Percentiles rank a stretch among this genome's conserved stretches.
phyloP scores from a whole-genome alignment of 2,113 vertebrate genomes.

The Poicephalus meyeri region DNA sequence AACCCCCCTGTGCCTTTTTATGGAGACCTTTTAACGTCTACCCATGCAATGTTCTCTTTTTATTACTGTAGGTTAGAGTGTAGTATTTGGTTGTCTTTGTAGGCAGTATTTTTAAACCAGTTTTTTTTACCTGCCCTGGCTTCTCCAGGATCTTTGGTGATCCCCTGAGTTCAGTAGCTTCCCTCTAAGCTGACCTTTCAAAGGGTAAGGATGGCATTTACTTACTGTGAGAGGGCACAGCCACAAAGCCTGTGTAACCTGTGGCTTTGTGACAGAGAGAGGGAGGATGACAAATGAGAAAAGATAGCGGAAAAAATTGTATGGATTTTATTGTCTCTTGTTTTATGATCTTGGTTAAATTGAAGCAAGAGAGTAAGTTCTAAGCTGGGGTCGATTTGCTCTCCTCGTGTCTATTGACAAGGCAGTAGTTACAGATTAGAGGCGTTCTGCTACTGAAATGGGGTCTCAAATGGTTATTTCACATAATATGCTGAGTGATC shows the following conservation, averaged over 20 bases:
- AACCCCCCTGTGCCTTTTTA: conserved; percentile 53
- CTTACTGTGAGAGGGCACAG: not conserved
- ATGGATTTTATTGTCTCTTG: not conserved
- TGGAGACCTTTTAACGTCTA: not conserved
- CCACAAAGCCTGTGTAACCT: not conserved
- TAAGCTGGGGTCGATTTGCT: not conserved
- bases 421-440: not conserved
- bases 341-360: not conserved
- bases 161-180: not conserved
- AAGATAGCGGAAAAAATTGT: not conserved
- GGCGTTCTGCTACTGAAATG: not conserved
- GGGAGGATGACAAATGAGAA: not conserved
- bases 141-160: not conserved
- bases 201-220: not conserved
- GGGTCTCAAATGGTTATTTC: not conserved
- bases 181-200: not conserved
- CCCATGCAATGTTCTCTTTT: not conserved
- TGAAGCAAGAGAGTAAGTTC: not conserved
- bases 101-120: not conserved
- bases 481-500: not conserved
- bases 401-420: not conserved
- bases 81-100: not conserved
- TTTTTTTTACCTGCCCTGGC: not conserved
- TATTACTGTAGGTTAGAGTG: not conserved
- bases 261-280: not conserved